Evolutionary conservation across 2,113 vertebrate species (phyloP), one percentile per base, ranked within the genome.

Genomic region (Brachyistius frenatus): DNA sequence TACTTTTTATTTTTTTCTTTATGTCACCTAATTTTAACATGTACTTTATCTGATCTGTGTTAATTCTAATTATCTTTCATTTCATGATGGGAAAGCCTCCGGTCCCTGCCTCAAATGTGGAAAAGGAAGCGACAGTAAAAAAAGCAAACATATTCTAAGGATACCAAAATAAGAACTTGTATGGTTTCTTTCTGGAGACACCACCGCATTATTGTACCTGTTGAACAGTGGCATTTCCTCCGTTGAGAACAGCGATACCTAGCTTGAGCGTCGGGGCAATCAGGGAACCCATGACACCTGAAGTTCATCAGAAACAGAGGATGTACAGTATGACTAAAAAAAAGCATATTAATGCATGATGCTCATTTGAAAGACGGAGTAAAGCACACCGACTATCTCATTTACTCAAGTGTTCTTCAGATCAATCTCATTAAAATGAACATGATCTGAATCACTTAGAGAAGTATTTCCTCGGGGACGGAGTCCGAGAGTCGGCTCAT

Each of bases 161-260:
- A 23, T 23, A 23, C 23, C 23, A 23, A 23, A 23, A 23, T 23
- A 23, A 23, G 23, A 23, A 0, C 6, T 3, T 47, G 0, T 50
- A 36, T 50, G 31, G 7, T 60, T 54, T 23, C 23, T 23, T 58
- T 23, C 33, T 4, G 6, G 1, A 37, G 31, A 71, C 11, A 23
- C 2, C 3, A 41, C 36, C 33, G 39, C 14, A 69, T 36, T 33
- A 16, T 2, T 58, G n/a, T 80, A 98, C 97, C 97, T 98, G 96
- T 49, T 99, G 97, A 69, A 99, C 97, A 0, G 94, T 94, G 33
- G 95, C 94, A 88, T 99, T 99, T 66, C 98, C 98, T 81, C 97
- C 98, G 66, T 96, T 97, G 75, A 99, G 93, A 73, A 99, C 87
- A 32, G 97, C 96, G 83, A 99, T 99, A 2, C 97, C 97, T 39